Evolutionary conservation across 2,113 vertebrate genomes (phyloP).

Genomic region (Mormyrus iriodes): DNA sequence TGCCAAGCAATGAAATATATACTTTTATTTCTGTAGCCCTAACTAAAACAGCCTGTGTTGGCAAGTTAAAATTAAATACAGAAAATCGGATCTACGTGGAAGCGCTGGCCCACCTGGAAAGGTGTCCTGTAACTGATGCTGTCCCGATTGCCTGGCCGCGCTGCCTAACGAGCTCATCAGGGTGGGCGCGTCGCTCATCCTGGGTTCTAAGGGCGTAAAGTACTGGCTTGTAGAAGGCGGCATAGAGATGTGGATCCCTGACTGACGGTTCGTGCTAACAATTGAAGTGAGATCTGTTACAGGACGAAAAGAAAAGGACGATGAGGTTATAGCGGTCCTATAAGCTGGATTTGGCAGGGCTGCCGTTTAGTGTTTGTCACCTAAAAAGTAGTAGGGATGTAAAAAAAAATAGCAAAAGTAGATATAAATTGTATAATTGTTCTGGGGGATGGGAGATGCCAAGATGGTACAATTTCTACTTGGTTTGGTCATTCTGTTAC

Average conservation of each 20-base stretch:
- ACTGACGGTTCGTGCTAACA: slow-evolving; percentile 80
- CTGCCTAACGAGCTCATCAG: slow-evolving; percentile 87
- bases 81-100: slow-evolving; percentile 21
- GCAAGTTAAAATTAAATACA: neutral
- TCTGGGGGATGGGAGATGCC: neutral
- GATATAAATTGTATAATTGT: neutral
- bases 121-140: slow-evolving; percentile 98
- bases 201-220: slow-evolving; percentile 89
- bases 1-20: neutral
- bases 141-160: slow-evolving; percentile 82
- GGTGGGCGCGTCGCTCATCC: slow-evolving; percentile 82
- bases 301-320: slow-evolving; percentile 47
- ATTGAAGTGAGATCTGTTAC: slow-evolving; percentile 92
- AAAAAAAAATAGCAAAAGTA: neutral
- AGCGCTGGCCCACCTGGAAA: slow-evolving; percentile 83
- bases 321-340: neutral
- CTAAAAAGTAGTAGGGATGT: neutral
- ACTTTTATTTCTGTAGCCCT: neutral
- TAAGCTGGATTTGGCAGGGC: neutral
- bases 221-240: slow-evolving; percentile 83
- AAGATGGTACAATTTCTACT: no score
- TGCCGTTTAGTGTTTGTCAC: neutral
- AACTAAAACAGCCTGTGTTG: neutral
- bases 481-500: neutral
- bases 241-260: slow-evolving; percentile 80